Evolutionary conservation across 2,888 invertebrate genomes (phyloP).

Genomic region (Lasiommata megera): DNA sequence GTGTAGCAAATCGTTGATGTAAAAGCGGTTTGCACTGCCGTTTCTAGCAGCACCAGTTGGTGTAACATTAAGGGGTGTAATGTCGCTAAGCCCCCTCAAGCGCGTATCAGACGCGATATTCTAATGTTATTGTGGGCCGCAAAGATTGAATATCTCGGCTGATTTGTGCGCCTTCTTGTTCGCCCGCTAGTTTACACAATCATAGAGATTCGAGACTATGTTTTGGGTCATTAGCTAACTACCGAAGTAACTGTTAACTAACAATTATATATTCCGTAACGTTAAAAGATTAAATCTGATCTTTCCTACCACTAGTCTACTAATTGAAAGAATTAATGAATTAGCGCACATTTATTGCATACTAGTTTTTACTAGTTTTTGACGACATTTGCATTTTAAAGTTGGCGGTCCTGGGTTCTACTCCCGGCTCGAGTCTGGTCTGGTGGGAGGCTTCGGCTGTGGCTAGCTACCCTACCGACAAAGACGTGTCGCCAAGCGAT

Average conservation of each 20-base stretch:
- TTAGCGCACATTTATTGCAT: too few relatives aligned
- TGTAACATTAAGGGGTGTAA: constrained; percentile 45
- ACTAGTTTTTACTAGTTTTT: too few relatives aligned
- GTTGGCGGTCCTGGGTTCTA: too few relatives aligned
- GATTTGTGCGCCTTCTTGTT: constrained; percentile 72
- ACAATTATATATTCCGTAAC: constrained; percentile 3
- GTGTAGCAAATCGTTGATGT: too few relatives aligned
- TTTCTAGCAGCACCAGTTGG: constrained; percentile 41
- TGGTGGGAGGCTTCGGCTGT: too few relatives aligned
- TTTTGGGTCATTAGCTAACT: constrained; percentile 13
- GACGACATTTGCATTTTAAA: too few relatives aligned
- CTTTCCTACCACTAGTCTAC: too few relatives aligned
- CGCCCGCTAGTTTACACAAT: constrained; percentile 24
- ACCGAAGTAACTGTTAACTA: neutral
- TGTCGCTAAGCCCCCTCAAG: constrained; percentile 63
- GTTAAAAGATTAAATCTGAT: neutral
- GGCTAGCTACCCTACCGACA: too few relatives aligned
- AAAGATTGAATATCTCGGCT: constrained; percentile 74
- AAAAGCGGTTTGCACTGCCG: constrained; percentile 19
- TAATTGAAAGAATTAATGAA: too few relatives aligned
- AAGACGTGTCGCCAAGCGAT: too few relatives aligned
- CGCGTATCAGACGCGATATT: constrained; percentile 64
- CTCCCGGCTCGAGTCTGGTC: too few relatives aligned
- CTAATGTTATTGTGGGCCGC: constrained; percentile 71
- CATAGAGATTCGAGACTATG: neutral